These are phyloP conservation scores for Stegostoma tigrinum DNA, from an alignment of 2,113 vertebrate genomes.

Conservation along the genomic window DNA sequence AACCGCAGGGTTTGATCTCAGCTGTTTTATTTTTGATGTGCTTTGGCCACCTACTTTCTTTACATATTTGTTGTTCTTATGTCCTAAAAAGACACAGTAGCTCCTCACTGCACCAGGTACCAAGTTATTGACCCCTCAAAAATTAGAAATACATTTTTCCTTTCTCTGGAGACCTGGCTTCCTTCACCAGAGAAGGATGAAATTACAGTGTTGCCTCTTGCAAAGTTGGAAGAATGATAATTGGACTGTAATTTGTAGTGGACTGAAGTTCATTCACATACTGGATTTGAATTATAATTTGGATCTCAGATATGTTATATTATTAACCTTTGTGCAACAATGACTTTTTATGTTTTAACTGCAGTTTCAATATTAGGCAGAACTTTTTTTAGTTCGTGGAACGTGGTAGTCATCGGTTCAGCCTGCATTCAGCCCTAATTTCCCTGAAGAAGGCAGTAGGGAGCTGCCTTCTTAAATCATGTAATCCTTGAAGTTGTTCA, in stretches of 20 bases:
- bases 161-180: no score
- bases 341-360: background rate
- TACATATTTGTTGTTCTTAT: background rate
- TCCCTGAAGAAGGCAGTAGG: no score
- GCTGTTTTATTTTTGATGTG: background rate
- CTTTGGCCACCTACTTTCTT: no score
- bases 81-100: background rate
- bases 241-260: background rate
- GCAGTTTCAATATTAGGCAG: background rate
- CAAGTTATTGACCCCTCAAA: background rate
- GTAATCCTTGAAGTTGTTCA: background rate
- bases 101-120: background rate
- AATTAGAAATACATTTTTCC: background rate
- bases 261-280: background rate
- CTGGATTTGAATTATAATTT: background rate
- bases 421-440: no score
- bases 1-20: background rate
- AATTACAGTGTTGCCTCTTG: background rate
- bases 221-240: background rate
- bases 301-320: background rate
- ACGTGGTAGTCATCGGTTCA: no score
- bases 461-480: no score
- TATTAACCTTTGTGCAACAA: background rate
- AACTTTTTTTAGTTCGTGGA: no score
- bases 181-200: background rate